Percentiles rank a stretch among this genome's conserved stretches.
Evolutionary conservation across 2,113 vertebrate species (phyloP).

Genomic region (Taurulus bubalis): DNA sequence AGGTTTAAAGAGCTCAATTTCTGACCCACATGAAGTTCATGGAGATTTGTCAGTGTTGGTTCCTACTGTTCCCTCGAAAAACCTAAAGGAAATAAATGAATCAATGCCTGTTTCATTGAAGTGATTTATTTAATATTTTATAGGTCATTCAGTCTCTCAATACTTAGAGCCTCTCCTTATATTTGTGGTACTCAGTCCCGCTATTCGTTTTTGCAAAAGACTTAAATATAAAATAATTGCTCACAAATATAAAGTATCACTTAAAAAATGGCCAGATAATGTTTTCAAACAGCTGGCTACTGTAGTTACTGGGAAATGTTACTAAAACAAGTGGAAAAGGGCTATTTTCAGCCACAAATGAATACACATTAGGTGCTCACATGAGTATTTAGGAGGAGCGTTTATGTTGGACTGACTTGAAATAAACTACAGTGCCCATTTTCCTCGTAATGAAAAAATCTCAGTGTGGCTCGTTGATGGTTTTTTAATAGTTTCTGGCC

Average conservation of each 20-base stretch:
- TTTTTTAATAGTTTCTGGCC: too few relatives aligned
- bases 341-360: too few relatives aligned
- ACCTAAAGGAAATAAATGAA: not conserved
- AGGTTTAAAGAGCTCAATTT: not conserved
- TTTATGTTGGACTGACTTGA: not conserved
- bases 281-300: not conserved
- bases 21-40: not conserved
- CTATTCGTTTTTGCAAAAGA: not conserved
- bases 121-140: not conserved
- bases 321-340: not conserved
- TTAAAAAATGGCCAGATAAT: not conserved
- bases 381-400: not conserved
- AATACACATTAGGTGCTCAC: too few relatives aligned
- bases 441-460: too few relatives aligned
- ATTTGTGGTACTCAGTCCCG: not conserved
- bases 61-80: not conserved
- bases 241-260: not conserved
- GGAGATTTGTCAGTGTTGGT: not conserved
- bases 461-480: too few relatives aligned
- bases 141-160: not conserved
- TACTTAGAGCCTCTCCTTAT: too few relatives aligned
- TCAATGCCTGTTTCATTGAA: too few relatives aligned
- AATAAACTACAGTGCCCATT: too few relatives aligned
- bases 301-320: not conserved
- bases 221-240: not conserved